These are phyloP conservation scores for human DNA, from an alignment of 2,113 vertebrate genomes.

Conservation along the genomic window GRCh38 chr15:75705501-75706000, in stretches of 20 bases:
- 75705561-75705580: not conserved
- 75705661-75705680: not conserved
- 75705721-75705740: not conserved
- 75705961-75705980: accelerated
- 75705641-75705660: accelerated
- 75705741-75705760: not conserved
- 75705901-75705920: too few species aligned
- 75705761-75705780: not conserved
- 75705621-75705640: not conserved
- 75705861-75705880: too few species aligned
- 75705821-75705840: not conserved
- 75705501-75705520: not conserved
- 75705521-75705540: not conserved
- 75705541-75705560: not conserved
- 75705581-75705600: not conserved
- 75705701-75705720: not conserved
- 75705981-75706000: accelerated
- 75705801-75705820: not conserved
- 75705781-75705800: constrained; percentile 56
- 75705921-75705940: not conserved
- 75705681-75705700: not conserved
- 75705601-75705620: not conserved
- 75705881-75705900: too few species aligned
- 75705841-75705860: too few species aligned
- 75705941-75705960: accelerated